Evolutionary conservation across 2,797 vertebrate genomes (phyloP).

Genomic region (Acanthurus lineatus): DNA sequence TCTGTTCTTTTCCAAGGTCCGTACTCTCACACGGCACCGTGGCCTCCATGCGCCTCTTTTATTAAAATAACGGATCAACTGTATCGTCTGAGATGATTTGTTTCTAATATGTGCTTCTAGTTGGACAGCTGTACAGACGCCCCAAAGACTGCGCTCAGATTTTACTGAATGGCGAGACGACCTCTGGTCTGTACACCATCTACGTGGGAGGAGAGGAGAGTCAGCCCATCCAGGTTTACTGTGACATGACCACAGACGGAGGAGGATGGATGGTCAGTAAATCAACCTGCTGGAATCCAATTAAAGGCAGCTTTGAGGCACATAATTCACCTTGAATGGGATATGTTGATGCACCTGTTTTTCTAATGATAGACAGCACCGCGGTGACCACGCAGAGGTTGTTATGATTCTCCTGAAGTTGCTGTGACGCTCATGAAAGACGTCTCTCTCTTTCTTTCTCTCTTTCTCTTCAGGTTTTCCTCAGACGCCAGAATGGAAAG

Average conservation of each 20-base stretch:
- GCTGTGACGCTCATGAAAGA: slow-evolving; percentile 37
- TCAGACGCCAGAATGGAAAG: slow-evolving; percentile 92
- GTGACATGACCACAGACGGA: slow-evolving; percentile 94
- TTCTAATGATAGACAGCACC: slow-evolving; percentile 14
- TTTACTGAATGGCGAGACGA: slow-evolving; percentile 91
- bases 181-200: slow-evolving; percentile 90
- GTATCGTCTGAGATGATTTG: slow-evolving; percentile 11
- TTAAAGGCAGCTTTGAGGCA: background rate
- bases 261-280: slow-evolving; percentile 95
- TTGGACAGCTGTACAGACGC: slow-evolving; percentile 86
- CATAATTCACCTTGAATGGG: background rate
- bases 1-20: slow-evolving; percentile 8
- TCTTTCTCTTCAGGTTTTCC: slow-evolving; percentile 87
- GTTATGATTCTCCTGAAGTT: slow-evolving; percentile 19
- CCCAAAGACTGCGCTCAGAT: slow-evolving; percentile 93
- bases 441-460: too few species aligned
- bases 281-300: slow-evolving; percentile 16
- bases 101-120: slow-evolving; percentile 77
- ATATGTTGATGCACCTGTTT: slow-evolving; percentile 11
- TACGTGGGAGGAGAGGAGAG: slow-evolving; percentile 89
- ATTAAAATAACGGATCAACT: background rate
- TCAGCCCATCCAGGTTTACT: slow-evolving; percentile 91
- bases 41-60: background rate
- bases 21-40: background rate
- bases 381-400: background rate